A percentile compares a stretch with the other conserved stretches of the same genome.
These are phyloP conservation scores for Rafetus swinhoei DNA, from an alignment of 2,113 vertebrate genomes.

Conservation along the genomic window DNA sequence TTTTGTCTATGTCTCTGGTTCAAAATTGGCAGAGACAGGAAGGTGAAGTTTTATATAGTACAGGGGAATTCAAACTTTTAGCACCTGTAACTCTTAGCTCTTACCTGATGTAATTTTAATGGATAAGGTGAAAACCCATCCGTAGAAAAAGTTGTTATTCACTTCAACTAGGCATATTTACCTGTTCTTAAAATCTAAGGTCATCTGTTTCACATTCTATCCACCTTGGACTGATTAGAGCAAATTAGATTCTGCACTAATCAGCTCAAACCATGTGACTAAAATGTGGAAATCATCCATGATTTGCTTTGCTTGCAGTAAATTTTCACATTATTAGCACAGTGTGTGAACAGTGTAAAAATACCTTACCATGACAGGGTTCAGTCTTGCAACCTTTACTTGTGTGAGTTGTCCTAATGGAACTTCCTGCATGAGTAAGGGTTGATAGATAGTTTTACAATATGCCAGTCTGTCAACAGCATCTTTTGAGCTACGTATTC, in stretches of 20 bases:
- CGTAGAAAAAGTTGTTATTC: conserved; percentile 55
- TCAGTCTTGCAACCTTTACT: neutral
- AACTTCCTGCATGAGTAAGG: neutral
- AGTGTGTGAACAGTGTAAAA: conserved; percentile 20
- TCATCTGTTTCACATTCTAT: conserved; percentile 68
- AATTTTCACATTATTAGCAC: conserved; percentile 14
- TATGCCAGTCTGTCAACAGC: neutral
- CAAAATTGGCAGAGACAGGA: conserved; percentile 57
- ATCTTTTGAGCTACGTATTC: neutral
- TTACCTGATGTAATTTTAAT: conserved; percentile 60
- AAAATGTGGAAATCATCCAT: conserved; percentile 19
- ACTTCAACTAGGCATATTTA: conserved; percentile 65
- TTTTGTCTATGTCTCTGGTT: conserved; percentile 39
- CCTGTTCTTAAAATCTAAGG: conserved; percentile 45
- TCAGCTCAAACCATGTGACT: conserved; percentile 49
- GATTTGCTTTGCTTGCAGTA: conserved; percentile 52
- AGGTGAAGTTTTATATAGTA: conserved; percentile 42
- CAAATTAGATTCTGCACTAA: conserved; percentile 67
- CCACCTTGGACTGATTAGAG: conserved; percentile 63
- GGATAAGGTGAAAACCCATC: conserved; percentile 49
- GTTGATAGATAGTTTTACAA: no score
- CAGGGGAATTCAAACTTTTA: conserved; percentile 44
- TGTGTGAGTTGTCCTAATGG: neutral
- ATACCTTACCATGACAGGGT: neutral
- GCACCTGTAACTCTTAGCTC: conserved; percentile 18